These are phyloP conservation scores for Drosophila obscura DNA, from an alignment of 1,140 invertebrate genomes.

Conservation along the genomic window DNA sequence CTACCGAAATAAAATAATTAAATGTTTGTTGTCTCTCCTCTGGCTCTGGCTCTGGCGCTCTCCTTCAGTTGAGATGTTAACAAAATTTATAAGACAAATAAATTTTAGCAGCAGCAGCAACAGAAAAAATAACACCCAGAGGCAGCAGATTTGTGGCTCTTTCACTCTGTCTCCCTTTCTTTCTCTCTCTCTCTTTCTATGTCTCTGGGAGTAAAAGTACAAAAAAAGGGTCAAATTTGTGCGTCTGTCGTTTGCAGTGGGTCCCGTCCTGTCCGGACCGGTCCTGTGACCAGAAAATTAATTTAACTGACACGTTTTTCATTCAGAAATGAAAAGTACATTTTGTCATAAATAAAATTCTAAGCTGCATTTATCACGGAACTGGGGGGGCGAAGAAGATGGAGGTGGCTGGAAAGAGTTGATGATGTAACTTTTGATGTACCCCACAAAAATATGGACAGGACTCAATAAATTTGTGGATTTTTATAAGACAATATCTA, in stretches of 20 bases:
- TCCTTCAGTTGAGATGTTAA: conserved; percentile 52
- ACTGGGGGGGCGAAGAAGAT: not conserved
- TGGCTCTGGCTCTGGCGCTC: not conserved
- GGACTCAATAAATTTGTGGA: too few species aligned
- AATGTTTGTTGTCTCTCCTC: conserved; percentile 32
- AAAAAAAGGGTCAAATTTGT: conserved; percentile 38
- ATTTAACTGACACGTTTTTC: conserved; percentile 57
- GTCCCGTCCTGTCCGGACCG: conserved; percentile 5
- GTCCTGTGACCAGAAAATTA: conserved; percentile 52
- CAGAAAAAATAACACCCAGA: conserved; percentile 24
- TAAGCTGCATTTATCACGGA: conserved; percentile 3
- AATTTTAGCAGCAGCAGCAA: conserved; percentile 42
- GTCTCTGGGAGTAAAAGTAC: not conserved
- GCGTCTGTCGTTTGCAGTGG: conserved; percentile 19
- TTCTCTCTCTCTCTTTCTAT: not conserved
- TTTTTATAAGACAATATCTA: too few species aligned
- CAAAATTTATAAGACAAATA: conserved; percentile 63
- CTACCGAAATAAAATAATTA: conserved; percentile 53
- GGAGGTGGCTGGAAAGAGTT: too few species aligned
- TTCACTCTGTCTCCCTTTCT: not conserved
- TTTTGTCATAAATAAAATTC: conserved; percentile 28
- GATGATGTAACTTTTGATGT: too few species aligned
- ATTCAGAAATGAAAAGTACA: conserved; percentile 41
- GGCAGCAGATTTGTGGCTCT: conserved; percentile 46
- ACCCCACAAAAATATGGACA: not conserved